Evolutionary conservation across 1,140 invertebrate genomes (phyloP).

Genomic region (Ridgeia piscesae): DNA sequence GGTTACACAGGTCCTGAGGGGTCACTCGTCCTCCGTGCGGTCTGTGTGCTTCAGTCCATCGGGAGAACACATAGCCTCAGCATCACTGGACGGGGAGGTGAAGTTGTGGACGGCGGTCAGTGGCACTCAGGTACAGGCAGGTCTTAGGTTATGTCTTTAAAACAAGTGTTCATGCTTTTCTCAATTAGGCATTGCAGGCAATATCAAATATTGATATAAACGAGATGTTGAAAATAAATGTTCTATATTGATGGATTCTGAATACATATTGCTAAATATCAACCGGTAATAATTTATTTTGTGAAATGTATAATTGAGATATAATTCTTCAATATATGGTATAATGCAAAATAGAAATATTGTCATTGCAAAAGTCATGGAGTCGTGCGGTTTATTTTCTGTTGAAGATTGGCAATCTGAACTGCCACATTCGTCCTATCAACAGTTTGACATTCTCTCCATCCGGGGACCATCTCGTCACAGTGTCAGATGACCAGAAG

Average conservation of each 20-base stretch:
- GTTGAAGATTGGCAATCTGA: conserved; percentile 47
- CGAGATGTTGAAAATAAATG: no score
- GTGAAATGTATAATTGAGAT: neutral
- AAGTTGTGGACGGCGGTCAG: conserved; percentile 54
- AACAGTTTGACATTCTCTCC: conserved; percentile 51
- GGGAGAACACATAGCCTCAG: conserved; percentile 55
- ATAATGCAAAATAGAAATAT: neutral
- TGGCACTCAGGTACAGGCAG: conserved; percentile 44
- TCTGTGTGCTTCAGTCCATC: conserved; percentile 50
- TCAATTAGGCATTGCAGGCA: no score
- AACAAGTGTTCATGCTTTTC: no score
- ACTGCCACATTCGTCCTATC: conserved; percentile 48
- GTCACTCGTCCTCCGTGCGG: conserved; percentile 51
- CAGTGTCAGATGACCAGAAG: conserved; percentile 54
- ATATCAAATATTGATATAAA: no score
- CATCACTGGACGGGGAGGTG: conserved; percentile 53
- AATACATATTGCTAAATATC: neutral
- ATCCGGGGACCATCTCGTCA: conserved; percentile 48
- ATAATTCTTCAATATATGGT: no score
- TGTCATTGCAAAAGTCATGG: neutral
- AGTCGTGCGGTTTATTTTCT: neutral
- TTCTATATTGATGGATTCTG: neutral
- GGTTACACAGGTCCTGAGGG: conserved; percentile 45
- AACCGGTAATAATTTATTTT: neutral
- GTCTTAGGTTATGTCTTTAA: no score